A percentile compares a stretch with the other conserved stretches of the same genome.
phyloP scores from a whole-genome alignment of 2,113 vertebrate species.

The Neodon shergylaensis region DNA sequence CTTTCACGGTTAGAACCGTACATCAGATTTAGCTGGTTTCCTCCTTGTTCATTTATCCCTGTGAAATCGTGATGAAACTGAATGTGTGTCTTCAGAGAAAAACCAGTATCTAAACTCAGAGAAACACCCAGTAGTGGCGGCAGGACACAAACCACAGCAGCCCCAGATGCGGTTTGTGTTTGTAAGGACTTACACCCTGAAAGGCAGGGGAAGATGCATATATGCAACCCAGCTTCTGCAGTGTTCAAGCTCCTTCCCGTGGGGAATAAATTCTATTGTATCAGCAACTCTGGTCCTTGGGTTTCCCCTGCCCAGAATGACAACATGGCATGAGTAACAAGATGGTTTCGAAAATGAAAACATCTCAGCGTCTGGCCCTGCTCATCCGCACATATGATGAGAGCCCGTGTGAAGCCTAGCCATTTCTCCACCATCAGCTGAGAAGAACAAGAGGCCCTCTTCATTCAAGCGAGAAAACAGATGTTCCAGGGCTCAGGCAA shows the following conservation, averaged over 20 bases:
- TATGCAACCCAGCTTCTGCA: not conserved
- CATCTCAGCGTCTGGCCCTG: not conserved
- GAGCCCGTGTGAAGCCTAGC: not conserved
- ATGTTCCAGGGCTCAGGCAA: constrained; percentile 58
- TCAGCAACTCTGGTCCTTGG: not conserved
- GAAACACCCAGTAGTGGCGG: not conserved
- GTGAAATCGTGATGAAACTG: not conserved
- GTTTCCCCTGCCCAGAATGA: not conserved
- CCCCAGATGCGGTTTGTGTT: not conserved
- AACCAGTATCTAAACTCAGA: not conserved
- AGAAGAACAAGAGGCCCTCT: not conserved
- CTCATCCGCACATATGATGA: not conserved
- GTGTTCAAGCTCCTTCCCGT: not conserved
- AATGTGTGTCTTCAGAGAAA: not conserved
- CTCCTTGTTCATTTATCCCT: too few species aligned
- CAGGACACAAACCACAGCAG: not conserved
- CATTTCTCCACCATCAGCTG: constrained; percentile 12
- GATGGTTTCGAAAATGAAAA: constrained; percentile 25
- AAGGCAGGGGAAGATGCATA: not conserved
- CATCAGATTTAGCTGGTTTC: not conserved
- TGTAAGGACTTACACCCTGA: not conserved
- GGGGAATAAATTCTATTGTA: not conserved
- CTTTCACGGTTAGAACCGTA: not conserved
- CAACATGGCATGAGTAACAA: not conserved
- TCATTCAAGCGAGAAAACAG: not conserved